Conservation (phyloP, 2,888 invertebrate species). For the Cheilosia vernalis region DNA sequence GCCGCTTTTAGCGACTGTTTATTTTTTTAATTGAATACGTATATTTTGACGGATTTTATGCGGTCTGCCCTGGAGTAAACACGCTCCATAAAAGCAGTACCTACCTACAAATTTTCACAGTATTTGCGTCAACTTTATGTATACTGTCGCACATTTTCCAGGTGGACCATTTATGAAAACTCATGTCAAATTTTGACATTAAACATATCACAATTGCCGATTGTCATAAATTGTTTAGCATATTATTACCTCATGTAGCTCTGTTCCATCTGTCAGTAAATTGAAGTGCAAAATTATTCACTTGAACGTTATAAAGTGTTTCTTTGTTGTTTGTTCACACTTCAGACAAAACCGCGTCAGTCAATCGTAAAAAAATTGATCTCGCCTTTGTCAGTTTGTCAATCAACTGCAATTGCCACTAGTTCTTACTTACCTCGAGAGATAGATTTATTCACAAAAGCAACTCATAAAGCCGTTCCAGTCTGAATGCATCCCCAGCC, state of each 20-base stretch:
- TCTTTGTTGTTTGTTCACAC: constrained; percentile 12
- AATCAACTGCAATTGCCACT: constrained; percentile 18
- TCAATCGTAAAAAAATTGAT: constrained; percentile 42
- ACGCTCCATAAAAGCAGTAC: too few species aligned
- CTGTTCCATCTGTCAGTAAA: constrained; percentile 46
- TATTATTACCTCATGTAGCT: neutral
- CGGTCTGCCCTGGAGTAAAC: too few species aligned
- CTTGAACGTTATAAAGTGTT: constrained; percentile 35
- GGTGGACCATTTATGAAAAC: too few species aligned
- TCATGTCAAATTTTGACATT: too few species aligned
- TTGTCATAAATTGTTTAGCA: neutral
- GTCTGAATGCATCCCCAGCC: neutral
- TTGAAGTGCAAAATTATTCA: constrained; percentile 35
- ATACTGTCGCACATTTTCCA: neutral
- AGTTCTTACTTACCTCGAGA: neutral
- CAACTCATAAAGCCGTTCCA: constrained; percentile 4
- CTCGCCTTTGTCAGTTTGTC: constrained; percentile 33
- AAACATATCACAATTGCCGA: too few species aligned
- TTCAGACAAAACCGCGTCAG: constrained; percentile 17
- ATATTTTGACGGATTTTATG: too few species aligned
- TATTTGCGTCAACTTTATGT: too few species aligned
- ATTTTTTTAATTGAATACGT: too few species aligned
- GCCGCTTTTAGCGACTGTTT: too few species aligned
- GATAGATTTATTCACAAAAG: neutral
- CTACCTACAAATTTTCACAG: too few species aligned